Evolutionary conservation across 2,113 vertebrate genomes (phyloP), one percentile per base, ranked within the genome.

Genomic region (Chascanopsetta lugubris): DNA sequence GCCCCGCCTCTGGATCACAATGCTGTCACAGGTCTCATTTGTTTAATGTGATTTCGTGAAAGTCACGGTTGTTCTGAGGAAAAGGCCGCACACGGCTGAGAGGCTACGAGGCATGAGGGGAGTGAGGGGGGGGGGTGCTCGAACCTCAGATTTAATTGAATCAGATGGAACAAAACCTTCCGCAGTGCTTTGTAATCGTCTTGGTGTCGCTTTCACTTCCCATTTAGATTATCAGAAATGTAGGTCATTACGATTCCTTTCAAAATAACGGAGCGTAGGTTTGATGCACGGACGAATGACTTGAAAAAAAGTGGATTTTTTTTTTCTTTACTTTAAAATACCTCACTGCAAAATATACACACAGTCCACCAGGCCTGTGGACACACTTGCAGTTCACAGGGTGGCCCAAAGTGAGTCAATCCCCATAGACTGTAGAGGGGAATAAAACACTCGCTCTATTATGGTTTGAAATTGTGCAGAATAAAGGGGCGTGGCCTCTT

Each of bases 101-200:
- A 40, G 69, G 51, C 47, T 50, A 30, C 47, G n/a, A 49, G 59
- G 61, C 40, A 26, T 27, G 61, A 46, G 42, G 65, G 42, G 21
- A 30, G 17, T 17, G 55, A 61, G 56, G 54, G 61, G 70, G 65
- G 69, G 61, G 38, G 65, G 26, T n/a, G 38, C 53, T 62, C 51
- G 70, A 87, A 89, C 84, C 62, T 64, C 77, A 63, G 30, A 64
- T 48, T 66, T 89, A 89, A 91, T 92, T 89, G 80, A 89, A 85
- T 88, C 66, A 80, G 85, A 89, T 80, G 57, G 75, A 83, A 83
- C 50, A 77, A 89, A 89, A 77, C 75, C 69, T 66, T 42, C 68
- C 58, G 73, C 82, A 27, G 64, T 68, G 79, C 72, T 78, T 75
- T 75, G 75, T 88, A 79, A 89, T 86, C 69, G 77, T 82, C 80